Percentiles rank a stretch among this genome's conserved stretches.
These are phyloP conservation scores for Steinernema scapterisci DNA, from an alignment of 2,888 invertebrate species.

Conservation along the genomic window DNA sequence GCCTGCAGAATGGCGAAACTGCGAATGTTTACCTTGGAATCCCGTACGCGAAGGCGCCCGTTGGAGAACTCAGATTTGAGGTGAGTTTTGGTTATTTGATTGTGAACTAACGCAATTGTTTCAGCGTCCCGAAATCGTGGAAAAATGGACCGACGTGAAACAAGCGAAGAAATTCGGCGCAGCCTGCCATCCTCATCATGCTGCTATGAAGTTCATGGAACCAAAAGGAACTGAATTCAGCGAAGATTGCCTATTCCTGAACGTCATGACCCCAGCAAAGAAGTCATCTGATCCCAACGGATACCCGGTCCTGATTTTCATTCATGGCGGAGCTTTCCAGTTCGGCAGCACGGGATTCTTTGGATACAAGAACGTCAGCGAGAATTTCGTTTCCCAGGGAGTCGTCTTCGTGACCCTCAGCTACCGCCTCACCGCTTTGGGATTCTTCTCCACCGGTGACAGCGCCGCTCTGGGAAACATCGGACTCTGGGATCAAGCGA, in stretches of 20 bases:
- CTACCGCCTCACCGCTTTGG: slow-evolving; percentile 14
- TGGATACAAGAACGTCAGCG: not conserved
- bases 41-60: slow-evolving; percentile 34
- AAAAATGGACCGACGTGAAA: not conserved
- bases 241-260: too few species aligned
- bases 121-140: not conserved
- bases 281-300: too few species aligned
- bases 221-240: too few species aligned
- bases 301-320: too few species aligned
- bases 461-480: slow-evolving; percentile 12
- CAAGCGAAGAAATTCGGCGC: not conserved
- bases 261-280: too few species aligned
- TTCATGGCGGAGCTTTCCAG: too few species aligned
- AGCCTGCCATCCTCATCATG: too few species aligned
- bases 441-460: slow-evolving; percentile 23
- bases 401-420: slow-evolving; percentile 1
- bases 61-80: slow-evolving; percentile 30
- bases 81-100: not conserved
- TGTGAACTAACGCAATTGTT: not conserved
- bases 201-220: too few species aligned
- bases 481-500: slow-evolving; percentile 20
- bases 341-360: too few species aligned
- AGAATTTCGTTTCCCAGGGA: not conserved
- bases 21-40: slow-evolving; percentile 37
- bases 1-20: not conserved